Base-by-base conservation (phyloP, 64 coral and sea anemone genomes). In the Montipora efflorescens region DNA sequence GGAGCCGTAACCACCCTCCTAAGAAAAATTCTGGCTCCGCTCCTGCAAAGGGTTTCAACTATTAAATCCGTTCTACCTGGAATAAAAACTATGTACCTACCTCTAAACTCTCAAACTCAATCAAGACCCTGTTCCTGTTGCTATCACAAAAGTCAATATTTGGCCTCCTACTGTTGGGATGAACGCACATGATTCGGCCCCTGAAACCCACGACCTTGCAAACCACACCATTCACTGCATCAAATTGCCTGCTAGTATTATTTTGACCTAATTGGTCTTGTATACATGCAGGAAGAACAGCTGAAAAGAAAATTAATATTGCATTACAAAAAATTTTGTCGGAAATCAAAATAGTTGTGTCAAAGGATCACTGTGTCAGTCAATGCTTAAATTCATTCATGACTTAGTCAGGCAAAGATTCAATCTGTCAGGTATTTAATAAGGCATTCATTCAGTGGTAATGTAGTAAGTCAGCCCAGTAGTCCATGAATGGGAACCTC, bases 91-190 rank as follows among this genome's bases (percentile, higher is more conserved):
- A 0, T 10, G 0, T 64, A 64, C 14, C 21, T 49, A 78, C 82
- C 47, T 86, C 45, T 23, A 86, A 20, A 51, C 82, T 86, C 15
- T 86, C 82, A 49, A 86, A 86, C 66, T 71, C 82, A 10, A 86
- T 49, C 19, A 86, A 8, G n/a, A 86, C 47, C 9, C 62, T 66
- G 2, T 72, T 7, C 8, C 2, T 23, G 3, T 86, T 86, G 47
- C 47, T 4, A 45, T 86, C 82, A 7, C 44, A 22, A 20, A 71
- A 86, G 67, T 86, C 82, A 8, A n/a, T 5, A 13, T 22, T 86
- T 71, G 49, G 9, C 20, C 61, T 43, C 14, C 8, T 43, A 14
- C 11, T 14, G 8, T 21, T 59, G 3, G 64, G 46, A 50, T 66
- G 62, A 50, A 68, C 82, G 45, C 82, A 73, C 82, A 86, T 72